Evolutionary conservation across 2,888 invertebrate species (phyloP), one percentile per base, ranked within the genome.

Genomic region (Agonopterix alstromeriana): DNA sequence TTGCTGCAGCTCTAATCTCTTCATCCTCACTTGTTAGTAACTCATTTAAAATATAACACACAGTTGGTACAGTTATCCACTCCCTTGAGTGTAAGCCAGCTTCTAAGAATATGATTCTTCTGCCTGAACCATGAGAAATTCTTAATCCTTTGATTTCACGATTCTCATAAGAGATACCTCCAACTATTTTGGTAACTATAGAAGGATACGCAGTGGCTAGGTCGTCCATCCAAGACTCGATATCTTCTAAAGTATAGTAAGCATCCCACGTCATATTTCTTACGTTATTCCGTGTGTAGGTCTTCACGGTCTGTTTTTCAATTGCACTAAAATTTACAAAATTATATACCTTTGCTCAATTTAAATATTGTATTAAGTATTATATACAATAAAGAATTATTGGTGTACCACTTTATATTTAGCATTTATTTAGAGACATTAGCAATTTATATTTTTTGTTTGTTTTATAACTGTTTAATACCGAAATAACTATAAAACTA

Each of bases 1-100:
- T 77, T 0, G 90, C 91, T 40, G 90, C 82, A 0, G 78, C 65
- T 49, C 73, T 73, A 0, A 89, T 72, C 2, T 86, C 82, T 0
- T 69, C 55, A 53, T 91, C 73, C 1, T 75, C 60, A 54, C 91
- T 92, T n/a, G 90, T 91, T 41, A 93, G 58, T 4, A 94, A 72
- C 58, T 93, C 89, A 58, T 91, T 89, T n/a, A 90, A 70, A 3
- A 93, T 85, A 53, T 87, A 93, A 35, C 92, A 90, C 0, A 90
- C 85, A 0, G 91, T 89, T 0, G 94, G 91, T 0, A 92, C 90
- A 0, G 91, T 83, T 11, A 94, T 93, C 94, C 94, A 96, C 81
- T 96, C 96, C 43, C 95, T 90, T 0, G 94, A 91, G 70, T 94
- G 94, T 53, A 94, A 93, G 11, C 90, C 91, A 53, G 82, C 76